Evolutionary conservation across 2,113 vertebrate species (phyloP).

Genomic region (Setophaga kirtlandii): DNA sequence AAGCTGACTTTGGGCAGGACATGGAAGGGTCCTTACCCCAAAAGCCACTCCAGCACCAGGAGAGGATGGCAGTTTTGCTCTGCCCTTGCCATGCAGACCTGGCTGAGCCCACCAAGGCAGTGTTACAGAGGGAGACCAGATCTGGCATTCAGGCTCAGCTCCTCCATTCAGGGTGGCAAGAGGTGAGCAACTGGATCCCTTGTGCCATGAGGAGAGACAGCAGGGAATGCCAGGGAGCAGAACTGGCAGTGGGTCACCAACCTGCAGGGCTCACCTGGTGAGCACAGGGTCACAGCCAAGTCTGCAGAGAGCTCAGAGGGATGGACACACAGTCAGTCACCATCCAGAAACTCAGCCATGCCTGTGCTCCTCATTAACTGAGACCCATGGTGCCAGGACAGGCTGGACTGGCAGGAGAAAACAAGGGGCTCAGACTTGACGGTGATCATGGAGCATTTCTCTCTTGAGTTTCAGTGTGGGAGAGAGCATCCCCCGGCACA

Average conservation of each 20-base stretch:
- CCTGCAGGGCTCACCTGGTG: background rate
- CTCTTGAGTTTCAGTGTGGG: background rate
- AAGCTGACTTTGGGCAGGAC: background rate
- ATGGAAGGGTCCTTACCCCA: background rate
- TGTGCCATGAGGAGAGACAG: background rate
- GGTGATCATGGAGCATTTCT: fast-evolving
- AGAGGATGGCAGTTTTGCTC: fast-evolving
- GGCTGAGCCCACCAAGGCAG: background rate
- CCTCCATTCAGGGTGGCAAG: background rate
- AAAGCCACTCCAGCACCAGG: background rate
- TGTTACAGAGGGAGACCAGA: fast-evolving
- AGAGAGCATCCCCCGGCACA: fast-evolving
- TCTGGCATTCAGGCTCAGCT: background rate
- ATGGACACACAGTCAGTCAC: fast-evolving
- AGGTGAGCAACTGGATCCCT: background rate
- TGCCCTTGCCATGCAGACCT: background rate
- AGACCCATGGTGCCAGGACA: background rate
- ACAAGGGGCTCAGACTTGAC: fast-evolving
- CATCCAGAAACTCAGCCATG: background rate
- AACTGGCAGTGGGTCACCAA: background rate
- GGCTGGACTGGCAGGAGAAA: background rate
- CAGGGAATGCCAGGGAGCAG: background rate
- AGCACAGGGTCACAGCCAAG: background rate
- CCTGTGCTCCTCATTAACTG: background rate
- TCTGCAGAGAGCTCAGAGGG: background rate